Base-by-base conservation (phyloP, 2,888 invertebrate species). In the Lochmaea capreae region DNA sequence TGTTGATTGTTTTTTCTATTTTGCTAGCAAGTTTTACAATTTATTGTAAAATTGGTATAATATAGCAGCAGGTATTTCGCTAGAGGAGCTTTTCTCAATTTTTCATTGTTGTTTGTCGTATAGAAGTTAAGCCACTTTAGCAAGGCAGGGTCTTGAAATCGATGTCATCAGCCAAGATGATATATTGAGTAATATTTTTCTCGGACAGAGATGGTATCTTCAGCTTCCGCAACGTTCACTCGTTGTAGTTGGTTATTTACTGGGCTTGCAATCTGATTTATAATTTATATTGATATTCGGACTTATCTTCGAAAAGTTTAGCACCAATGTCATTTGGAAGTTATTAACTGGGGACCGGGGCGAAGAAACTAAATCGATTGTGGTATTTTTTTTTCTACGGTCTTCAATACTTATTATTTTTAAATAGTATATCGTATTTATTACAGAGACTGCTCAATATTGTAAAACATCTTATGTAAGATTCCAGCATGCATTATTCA, bases 141-240 rank as follows among this genome's bases (percentile, higher is more conserved):
- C 75, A 66, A 77, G 71, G 73, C 75, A 77, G 81, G 78, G 81
- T 81, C 81, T 79, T 76, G 82, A 81, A 83, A 83, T 83, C 80
- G 80, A 84, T 85, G 85, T 86, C 86, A 85, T 86, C 85, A 84
- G 82, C 76, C 80, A 79, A 79, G 79, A 83, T 86, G 85, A 86
- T 85, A 86, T 85, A 86, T 85, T 80, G 82, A 81, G 82, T 81
- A 71, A 85, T 86, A 86, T 85, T 83, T 86, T 83, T 85, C 82
- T 82, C 81, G 83, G 84, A 86, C 85, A 78, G 81, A 86, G 86
- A 86, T 86, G 84, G 84, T 85, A 85, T 86, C 85, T 83, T 78
- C 78, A 80, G 81, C 81, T 83, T 83, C 83, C 83, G 81, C 80
- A 80, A 81, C 80, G 79, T 78, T 65, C 58, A 52, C 54, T 72